Base-by-base conservation (phyloP, 2,888 invertebrate species). In the Drosophila tanythrix region DNA sequence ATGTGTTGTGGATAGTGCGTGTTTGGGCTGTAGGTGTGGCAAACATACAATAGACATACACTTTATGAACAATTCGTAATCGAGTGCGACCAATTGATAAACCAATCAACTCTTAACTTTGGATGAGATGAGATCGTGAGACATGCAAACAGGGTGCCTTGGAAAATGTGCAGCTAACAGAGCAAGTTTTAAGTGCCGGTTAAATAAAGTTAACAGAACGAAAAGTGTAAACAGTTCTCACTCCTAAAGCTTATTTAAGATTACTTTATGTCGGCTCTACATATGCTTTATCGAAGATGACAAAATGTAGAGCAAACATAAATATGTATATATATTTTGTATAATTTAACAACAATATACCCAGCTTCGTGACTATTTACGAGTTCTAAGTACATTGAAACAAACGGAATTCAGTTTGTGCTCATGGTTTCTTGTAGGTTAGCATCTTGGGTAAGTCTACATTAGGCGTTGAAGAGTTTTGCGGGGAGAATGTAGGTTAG, bases 41-140 rank as follows among this genome's bases (percentile, higher is more conserved):
- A 73, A 65, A 82, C 68, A 76, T 59, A 76, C 55, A 67, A 72
- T 51, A 72, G 60, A 74, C 76, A 80, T 62, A 69, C 74, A 79
- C 63, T 75, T 64, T 53, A 64, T 58, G 76, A 57, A 66, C 40
- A 56, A 63, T 56, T 73, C 21, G 71, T 40, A 71, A 58, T 46
- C 51, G 50, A 65, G 36, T 71, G 73, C 64, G 71, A 80, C 90
- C 87, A 90, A 88, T 86, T 74, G 57, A 60, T 65, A 52, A 81
- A 68, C 79, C 88, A 81, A 90, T 88, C 36, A n/a, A 46, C 38
- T 31, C 50, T 36, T 51, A 38, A 59, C 55, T 38, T 51, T 15
- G 35, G 38, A 53, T 69, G 72, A 38, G 21, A 31, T 51, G 55
- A 29, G 18, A 55, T 36, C 38, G 52, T 57, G 75, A 71, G 69